These are phyloP conservation scores for Canis aureus DNA, from an alignment of 2,113 vertebrate genomes.

Conservation along the genomic window DNA sequence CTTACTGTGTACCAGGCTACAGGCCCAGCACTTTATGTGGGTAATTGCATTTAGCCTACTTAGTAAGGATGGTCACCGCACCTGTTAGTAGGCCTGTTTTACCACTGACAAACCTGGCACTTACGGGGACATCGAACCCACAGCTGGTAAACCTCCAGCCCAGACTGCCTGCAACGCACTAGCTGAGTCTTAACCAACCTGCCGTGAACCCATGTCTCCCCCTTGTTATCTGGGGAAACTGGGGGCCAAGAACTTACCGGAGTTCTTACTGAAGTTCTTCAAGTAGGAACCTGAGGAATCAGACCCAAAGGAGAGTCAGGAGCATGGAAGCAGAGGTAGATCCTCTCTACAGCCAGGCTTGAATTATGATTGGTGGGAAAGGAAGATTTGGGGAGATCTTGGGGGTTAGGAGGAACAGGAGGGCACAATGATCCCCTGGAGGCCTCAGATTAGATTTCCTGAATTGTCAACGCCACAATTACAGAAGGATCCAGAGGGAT, in stretches of 20 bases:
- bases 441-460: neutral
- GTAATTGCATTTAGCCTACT: neutral
- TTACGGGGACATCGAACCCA: neutral
- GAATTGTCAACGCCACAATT: neutral
- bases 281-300: conserved; percentile 46
- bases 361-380: neutral
- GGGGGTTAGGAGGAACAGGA: neutral
- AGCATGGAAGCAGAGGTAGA: neutral
- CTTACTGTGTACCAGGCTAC: neutral
- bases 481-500: neutral
- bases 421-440: neutral
- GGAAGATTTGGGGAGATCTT: neutral
- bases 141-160: neutral
- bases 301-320: conserved; percentile 39
- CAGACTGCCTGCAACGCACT: neutral
- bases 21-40: neutral
- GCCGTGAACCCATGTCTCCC: neutral
- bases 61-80: neutral
- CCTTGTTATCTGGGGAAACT: neutral
- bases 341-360: neutral
- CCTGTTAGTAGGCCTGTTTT: neutral
- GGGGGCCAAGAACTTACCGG: conserved; percentile 34
- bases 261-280: conserved; percentile 23
- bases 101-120: neutral
- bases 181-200: neutral